Base-by-base conservation (phyloP, 2,888 invertebrate species). In the Colletes collaris region DNA sequence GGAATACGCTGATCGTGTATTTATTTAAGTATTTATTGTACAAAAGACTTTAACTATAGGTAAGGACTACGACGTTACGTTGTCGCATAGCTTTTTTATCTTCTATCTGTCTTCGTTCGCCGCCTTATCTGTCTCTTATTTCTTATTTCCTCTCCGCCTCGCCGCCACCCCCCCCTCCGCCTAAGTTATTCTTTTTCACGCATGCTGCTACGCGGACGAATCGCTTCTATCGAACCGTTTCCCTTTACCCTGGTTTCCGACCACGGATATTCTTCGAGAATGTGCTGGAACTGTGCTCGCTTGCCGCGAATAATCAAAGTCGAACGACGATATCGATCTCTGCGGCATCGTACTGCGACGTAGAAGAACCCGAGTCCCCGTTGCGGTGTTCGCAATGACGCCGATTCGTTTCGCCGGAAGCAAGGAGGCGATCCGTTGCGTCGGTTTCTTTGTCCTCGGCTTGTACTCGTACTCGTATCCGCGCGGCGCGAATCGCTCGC, bases 11-110 rank as follows among this genome's bases (percentile, higher is more conserved):
- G 75, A 79, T 73, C 88, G 89, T 89, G 85, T 86, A 88, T 90
- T 90, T 89, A 88, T 89, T 90, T 89, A 87, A 88, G 83, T 90
- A 91, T 91, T 91, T 91, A 91, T 91, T 91, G 90, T 91, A 91
- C 89, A 91, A 91, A 91, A 88, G 90, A 91, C 90, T 90, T 88
- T 90, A 86, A 85, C 66, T 84, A 89, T 91, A 90, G 91, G 90
- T 90, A 90, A 87, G 27, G 90, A 76, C 35, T 55, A 70, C 53
- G 58, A 50, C 79, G 67, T 66, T 59, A 44, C 49, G 52, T 65
- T 55, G 55, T 46, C 52, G 50, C 46, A 66, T 49, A 46, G 49
- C 60, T 76, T 53, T 19, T 66, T 8, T 46, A 11, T 72, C 13
- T 63, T 16, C 11, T 59, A 35, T 71, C 55, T 37, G n/a, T 37